Percentiles rank a stretch among this genome's conserved stretches.
Evolutionary conservation across 2,797 vertebrate genomes (phyloP).

Genomic region (Leptodactylus fallax): DNA sequence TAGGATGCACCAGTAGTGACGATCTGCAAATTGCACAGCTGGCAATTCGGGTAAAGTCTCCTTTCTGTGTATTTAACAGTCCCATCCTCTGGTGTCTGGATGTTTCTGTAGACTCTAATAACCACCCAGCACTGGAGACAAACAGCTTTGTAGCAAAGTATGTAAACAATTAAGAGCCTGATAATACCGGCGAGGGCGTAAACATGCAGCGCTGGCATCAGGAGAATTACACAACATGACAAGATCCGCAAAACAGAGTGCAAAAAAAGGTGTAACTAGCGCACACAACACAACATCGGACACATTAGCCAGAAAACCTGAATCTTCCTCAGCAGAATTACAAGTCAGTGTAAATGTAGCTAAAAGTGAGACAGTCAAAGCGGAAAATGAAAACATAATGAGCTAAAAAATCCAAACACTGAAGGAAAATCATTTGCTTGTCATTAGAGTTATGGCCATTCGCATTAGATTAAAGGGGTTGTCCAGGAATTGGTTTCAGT

Average conservation of each 20-base stretch:
- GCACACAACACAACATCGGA: slow-evolving; percentile 4
- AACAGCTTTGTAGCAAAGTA: neutral
- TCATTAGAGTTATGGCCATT: neutral
- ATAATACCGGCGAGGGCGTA: neutral
- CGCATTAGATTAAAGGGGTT: neutral
- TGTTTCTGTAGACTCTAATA: neutral
- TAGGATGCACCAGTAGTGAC: neutral
- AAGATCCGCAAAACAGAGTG: neutral
- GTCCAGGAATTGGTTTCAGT: too few species aligned
- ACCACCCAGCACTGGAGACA: neutral
- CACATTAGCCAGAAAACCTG: neutral
- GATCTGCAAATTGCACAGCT: neutral
- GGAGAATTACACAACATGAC: neutral
- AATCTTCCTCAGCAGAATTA: slow-evolving; percentile 16
- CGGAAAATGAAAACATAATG: neutral
- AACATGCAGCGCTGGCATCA: neutral
- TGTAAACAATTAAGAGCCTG: neutral
- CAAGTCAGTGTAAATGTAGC: neutral
- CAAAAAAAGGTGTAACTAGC: slow-evolving; percentile 31
- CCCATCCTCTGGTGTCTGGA: neutral
- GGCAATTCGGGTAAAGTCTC: neutral
- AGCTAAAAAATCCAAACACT: neutral
- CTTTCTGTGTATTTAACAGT: neutral
- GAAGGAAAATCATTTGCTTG: neutral
- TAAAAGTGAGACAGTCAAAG: neutral